A percentile compares a stretch with the other conserved stretches of the same genome.
Conservation (phyloP, 2,113 vertebrate species). For the Psilopsiagon aymara region DNA sequence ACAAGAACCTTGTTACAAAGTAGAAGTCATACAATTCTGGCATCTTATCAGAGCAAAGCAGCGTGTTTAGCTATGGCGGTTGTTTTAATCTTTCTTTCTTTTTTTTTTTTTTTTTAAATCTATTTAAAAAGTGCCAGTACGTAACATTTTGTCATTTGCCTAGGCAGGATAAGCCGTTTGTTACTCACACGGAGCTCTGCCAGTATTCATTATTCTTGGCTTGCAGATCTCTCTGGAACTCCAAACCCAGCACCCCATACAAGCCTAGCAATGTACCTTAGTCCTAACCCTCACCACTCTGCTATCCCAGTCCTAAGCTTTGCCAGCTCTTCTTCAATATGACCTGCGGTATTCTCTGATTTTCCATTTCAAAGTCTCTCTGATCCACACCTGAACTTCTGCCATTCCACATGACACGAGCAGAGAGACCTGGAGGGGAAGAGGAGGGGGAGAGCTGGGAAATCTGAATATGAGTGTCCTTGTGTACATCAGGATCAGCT, state of each 20-base stretch:
- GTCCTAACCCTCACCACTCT: background rate
- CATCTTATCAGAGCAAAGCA: slow-evolving; percentile 54
- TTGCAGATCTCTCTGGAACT: slow-evolving; percentile 1
- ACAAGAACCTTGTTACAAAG: slow-evolving; percentile 21
- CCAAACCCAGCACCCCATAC: background rate
- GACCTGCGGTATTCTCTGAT: slow-evolving; percentile 45
- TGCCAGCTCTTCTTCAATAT: slow-evolving; percentile 17
- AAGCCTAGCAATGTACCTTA: background rate
- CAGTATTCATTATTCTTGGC: slow-evolving; percentile 54
- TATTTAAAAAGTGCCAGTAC: background rate
- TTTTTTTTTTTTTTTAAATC: background rate
- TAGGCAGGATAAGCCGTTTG: slow-evolving; percentile 2
- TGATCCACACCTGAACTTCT: slow-evolving; percentile 32
- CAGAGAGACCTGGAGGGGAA: slow-evolving; percentile 33
- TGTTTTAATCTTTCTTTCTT: slow-evolving; percentile 50
- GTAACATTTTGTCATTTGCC: slow-evolving; percentile 54
- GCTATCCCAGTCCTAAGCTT: background rate
- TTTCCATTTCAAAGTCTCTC: slow-evolving; percentile 68
- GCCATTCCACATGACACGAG: slow-evolving; percentile 47
- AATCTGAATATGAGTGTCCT: slow-evolving; percentile 15
- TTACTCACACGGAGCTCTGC: slow-evolving; percentile 8
- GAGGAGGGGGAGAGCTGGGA: background rate
- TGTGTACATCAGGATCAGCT: background rate
- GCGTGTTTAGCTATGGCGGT: slow-evolving; percentile 24
- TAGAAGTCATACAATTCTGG: slow-evolving; percentile 50